These are phyloP conservation scores for Micoletzkya japonica DNA, from an alignment of 2,888 invertebrate genomes.

Conservation along the genomic window DNA sequence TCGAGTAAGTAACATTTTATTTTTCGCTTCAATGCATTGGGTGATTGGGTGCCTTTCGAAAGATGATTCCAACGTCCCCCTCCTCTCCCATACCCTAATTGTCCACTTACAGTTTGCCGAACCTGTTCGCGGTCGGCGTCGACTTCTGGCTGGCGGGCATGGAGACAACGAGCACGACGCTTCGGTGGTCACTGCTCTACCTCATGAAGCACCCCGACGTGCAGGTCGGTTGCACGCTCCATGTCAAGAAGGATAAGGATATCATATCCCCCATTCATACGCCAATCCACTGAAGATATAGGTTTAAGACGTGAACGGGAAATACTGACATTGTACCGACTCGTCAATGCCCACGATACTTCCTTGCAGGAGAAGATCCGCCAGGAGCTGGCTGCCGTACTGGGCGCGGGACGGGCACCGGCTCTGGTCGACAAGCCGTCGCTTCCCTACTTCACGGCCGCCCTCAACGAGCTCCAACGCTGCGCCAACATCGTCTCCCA, in stretches of 20 bases:
- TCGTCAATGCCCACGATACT: too few species aligned
- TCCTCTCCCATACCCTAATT: neutral
- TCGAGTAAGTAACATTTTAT: constrained; percentile 12
- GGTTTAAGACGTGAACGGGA: too few species aligned
- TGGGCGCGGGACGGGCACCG: constrained; percentile 35
- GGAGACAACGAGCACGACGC: constrained; percentile 47
- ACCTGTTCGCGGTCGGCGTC: constrained; percentile 27
- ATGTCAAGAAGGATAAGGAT: neutral
- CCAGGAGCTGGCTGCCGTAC: constrained; percentile 32
- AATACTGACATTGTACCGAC: too few species aligned
- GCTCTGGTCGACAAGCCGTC: constrained; percentile 35
- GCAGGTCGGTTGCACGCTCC: constrained; percentile 30
- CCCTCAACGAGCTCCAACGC: constrained; percentile 31
- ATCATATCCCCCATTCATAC: too few species aligned
- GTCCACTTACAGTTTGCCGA: constrained; percentile 9
- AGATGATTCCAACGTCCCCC: neutral
- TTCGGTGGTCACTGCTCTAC: constrained; percentile 42
- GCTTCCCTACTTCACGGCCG: constrained; percentile 20
- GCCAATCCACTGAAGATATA: too few species aligned
- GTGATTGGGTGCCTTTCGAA: neutral
- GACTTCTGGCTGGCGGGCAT: constrained; percentile 52
- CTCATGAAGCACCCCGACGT: constrained; percentile 40
- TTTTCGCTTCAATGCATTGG: neutral
- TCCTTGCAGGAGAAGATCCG: constrained; percentile 37
- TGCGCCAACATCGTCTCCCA: constrained; percentile 38